Evolutionary conservation across 2,888 invertebrate genomes (phyloP).

Genomic region (Diaprepes abbreviatus): DNA sequence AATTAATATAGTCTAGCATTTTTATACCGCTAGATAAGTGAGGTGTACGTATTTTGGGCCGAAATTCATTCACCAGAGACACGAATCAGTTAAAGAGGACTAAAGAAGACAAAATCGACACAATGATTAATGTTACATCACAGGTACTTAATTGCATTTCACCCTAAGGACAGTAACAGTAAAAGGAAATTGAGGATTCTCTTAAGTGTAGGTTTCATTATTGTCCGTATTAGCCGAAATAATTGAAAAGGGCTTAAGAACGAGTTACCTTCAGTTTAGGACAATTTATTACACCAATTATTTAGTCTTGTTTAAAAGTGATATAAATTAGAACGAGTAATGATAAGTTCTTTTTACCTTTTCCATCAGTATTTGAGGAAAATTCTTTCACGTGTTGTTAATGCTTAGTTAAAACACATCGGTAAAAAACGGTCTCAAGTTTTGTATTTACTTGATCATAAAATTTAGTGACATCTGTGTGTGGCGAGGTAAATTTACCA

Average conservation of each 20-base stretch:
- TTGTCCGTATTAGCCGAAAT: not conserved
- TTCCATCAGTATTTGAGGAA: too few relatives aligned
- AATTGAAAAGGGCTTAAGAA: not conserved
- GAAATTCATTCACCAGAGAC: conserved; percentile 39
- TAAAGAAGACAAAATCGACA: conserved; percentile 39
- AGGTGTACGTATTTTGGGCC: conserved; percentile 34
- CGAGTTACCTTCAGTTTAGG: not conserved
- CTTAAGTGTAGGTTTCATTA: conserved; percentile 1
- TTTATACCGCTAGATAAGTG: conserved; percentile 23
- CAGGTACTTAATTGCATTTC: conserved; percentile 31
- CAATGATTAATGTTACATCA: conserved; percentile 41
- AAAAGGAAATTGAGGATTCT: not conserved
- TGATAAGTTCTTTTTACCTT: too few relatives aligned
- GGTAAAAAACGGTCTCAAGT: too few relatives aligned
- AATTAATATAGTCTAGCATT: too few relatives aligned
- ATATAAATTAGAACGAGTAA: too few relatives aligned
- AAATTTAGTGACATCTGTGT: too few relatives aligned
- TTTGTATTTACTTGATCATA: too few relatives aligned
- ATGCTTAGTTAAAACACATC: too few relatives aligned
- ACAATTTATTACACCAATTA: not conserved
- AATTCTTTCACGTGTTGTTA: too few relatives aligned
- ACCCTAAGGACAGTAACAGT: not conserved
- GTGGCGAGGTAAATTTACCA: too few relatives aligned
- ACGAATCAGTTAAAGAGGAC: conserved; percentile 32
- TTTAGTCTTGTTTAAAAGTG: not conserved